Evolutionary conservation across 2,888 invertebrate species (phyloP).

Genomic region (Agonopterix heracliana): DNA sequence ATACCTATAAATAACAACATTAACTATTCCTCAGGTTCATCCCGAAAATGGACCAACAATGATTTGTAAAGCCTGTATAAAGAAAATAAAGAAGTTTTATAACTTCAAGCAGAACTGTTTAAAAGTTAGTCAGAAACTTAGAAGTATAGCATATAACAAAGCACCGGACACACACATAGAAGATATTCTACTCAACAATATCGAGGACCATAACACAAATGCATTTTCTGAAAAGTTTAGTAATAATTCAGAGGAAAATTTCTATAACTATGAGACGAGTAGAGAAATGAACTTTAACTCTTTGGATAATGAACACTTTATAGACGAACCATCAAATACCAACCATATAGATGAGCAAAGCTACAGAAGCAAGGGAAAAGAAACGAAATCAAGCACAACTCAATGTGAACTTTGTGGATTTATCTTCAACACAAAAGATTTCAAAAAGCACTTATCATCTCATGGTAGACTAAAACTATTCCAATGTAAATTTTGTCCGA

Average conservation of each 20-base stretch:
- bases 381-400: not conserved
- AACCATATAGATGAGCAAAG: too few species aligned
- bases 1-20: not conserved
- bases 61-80: constrained; percentile 27
- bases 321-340: too few species aligned
- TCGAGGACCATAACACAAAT: too few species aligned
- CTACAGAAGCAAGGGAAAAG: too few species aligned
- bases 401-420: constrained; percentile 29
- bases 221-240: too few species aligned
- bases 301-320: too few species aligned
- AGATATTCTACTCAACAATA: too few species aligned
- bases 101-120: constrained; percentile 32
- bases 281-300: too few species aligned
- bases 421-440: constrained; percentile 22
- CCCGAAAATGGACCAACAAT: constrained; percentile 21
- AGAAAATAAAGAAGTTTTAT: constrained; percentile 27
- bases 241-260: too few species aligned
- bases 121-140: constrained; percentile 10
- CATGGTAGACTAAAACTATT: constrained; percentile 41
- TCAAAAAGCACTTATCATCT: constrained; percentile 40
- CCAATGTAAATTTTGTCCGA: constrained; percentile 44
- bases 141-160: not conserved
- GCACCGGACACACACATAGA: too few species aligned
- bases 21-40: constrained; percentile 16
- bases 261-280: too few species aligned